Conservation (phyloP, 2,113 vertebrate genomes). For the Protobothrops mucrosquamatus region DNA sequence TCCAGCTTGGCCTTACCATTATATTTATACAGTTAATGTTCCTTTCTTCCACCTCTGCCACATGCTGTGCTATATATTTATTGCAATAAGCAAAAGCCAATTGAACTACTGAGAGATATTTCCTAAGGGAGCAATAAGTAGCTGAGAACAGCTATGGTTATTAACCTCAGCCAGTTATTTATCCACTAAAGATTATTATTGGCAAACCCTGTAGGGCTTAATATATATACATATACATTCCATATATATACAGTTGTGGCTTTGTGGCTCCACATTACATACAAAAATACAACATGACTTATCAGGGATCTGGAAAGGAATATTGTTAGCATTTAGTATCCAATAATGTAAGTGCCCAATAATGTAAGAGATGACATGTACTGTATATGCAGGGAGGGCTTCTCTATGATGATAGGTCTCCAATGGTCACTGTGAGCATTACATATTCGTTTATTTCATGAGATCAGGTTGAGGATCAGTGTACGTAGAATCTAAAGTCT, state of each 20-base stretch:
- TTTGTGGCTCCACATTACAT: neutral
- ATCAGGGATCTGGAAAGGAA: neutral
- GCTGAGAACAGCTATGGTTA: neutral
- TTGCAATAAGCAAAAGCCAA: conserved; percentile 20
- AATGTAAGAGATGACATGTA: neutral
- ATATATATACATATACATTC: neutral
- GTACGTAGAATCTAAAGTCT: neutral
- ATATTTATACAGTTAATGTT: neutral
- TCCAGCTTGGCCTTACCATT: conserved; percentile 11
- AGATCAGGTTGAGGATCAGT: neutral
- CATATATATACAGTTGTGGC: neutral
- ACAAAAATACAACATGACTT: neutral
- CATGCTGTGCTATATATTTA: neutral
- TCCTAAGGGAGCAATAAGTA: conserved; percentile 20
- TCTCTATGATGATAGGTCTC: neutral
- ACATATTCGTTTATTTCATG: neutral
- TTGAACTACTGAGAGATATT: conserved; percentile 27
- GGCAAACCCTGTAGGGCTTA: conserved; percentile 22
- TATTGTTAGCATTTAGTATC: neutral
- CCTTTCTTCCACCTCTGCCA: neutral
- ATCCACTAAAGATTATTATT: conserved; percentile 31
- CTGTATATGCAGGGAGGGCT: too few species aligned
- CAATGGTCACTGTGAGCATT: neutral
- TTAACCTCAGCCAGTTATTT: conserved; percentile 35
- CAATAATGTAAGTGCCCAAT: neutral